Base-by-base conservation (phyloP, 2,797 vertebrate species). In the Austrolebias charrua region DNA sequence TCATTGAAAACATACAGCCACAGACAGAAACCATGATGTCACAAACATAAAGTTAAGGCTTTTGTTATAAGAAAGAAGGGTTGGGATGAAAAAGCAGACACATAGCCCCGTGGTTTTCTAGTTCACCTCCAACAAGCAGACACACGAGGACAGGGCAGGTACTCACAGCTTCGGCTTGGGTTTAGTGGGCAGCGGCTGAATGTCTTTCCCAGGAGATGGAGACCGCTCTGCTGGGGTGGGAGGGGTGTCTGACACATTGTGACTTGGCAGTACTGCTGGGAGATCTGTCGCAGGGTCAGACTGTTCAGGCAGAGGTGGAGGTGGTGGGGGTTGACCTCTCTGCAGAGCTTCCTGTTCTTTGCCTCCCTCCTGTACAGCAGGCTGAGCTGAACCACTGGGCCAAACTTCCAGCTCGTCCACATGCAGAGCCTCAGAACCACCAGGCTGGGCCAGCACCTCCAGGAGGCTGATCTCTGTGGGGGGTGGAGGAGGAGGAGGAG, bases 161-260 rank as follows among this genome's bases (percentile, higher is more conserved):
- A 98, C 97, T 98, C 90, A 98, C 97, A 99, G 92, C 88, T 97
- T 99, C 47, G 97, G 96, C 88, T 98, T 99, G 28, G 97, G 97
- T 72, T 96, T 99, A 82, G 94, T 94, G 45, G 95, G 95, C 73
- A 98, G 88, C 0, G 96, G 96, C 15, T 92, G 96, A 33, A 91
- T 94, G 0, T 95, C 95, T 86, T 93, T 98, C 24, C 76, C 86
- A 5, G 91, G 91, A 43, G 93, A 93, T 48, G 84, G 87, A 69
- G 86, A 87, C 76, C 67, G 42, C 58, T 80, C 75, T 52, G 75
- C 80, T 62, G 89, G 88, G 73, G 71, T 69, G 57, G 82, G 65
- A 48, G 71, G 69, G 14, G 82, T 75, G 66, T 81, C 64, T 69
- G 65, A 60, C 31, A 57, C 59, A 56, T 40, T 53, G 44, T 49